A percentile compares a stretch with the other conserved stretches of the same genome.
Conservation (phyloP, 2,797 vertebrate genomes). For the Chromis chromis region DNA sequence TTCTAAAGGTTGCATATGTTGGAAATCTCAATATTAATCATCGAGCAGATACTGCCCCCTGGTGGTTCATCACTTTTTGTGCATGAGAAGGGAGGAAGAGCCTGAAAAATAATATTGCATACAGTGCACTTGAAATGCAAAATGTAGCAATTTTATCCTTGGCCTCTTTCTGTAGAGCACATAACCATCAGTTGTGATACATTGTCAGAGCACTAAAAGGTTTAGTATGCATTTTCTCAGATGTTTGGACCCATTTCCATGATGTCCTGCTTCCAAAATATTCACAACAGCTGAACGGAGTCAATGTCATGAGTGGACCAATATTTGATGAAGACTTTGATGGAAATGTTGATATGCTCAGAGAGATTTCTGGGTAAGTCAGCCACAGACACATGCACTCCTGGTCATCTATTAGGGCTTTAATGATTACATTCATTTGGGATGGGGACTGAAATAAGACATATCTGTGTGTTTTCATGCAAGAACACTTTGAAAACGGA, state of each 20-base stretch:
- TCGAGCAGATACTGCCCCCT: conserved; percentile 54
- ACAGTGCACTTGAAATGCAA: background rate
- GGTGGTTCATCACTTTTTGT: conserved; percentile 26
- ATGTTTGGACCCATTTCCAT: conserved; percentile 91
- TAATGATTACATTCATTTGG: background rate
- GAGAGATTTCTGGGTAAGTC: conserved; percentile 82
- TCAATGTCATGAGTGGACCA: conserved; percentile 94
- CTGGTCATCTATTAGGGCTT: background rate
- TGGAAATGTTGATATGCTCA: conserved; percentile 86
- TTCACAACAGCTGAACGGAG: conserved; percentile 86
- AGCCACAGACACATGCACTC: background rate
- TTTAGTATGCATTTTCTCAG: conserved; percentile 73
- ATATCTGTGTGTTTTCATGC: no score
- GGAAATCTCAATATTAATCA: background rate
- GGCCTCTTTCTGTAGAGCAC: background rate
- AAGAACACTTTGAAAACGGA: no score
- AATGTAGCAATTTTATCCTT: background rate
- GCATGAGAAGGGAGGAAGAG: background rate
- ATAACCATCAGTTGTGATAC: background rate
- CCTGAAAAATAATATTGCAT: background rate
- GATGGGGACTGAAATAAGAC: no score
- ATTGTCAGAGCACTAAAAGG: background rate
- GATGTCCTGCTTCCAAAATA: conserved; percentile 84
- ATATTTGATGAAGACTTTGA: conserved; percentile 92
- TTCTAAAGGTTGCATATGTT: background rate